These are phyloP conservation scores for Gouania willdenowi DNA, from an alignment of 2,797 vertebrate species.

Conservation along the genomic window DNA sequence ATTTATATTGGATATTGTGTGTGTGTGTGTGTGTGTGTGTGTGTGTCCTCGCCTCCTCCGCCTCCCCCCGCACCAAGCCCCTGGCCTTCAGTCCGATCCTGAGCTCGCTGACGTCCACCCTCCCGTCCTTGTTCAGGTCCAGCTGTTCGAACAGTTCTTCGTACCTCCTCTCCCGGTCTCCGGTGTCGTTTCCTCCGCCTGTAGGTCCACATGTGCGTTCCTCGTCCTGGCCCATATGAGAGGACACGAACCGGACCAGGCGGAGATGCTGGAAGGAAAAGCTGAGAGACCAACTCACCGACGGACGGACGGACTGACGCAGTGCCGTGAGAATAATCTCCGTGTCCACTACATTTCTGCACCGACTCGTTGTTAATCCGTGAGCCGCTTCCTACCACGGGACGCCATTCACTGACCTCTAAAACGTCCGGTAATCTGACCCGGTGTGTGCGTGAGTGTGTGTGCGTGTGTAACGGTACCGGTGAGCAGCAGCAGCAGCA, in stretches of 20 bases:
- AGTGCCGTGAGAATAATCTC: too few relatives aligned
- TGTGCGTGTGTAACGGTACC: too few relatives aligned
- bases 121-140: slow-evolving; percentile 83
- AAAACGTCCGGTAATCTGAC: too few relatives aligned
- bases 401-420: too few relatives aligned
- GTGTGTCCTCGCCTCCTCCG: slow-evolving; percentile 74
- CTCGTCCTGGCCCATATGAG: slow-evolving; percentile 61
- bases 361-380: too few relatives aligned
- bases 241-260: background rate
- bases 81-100: slow-evolving; percentile 73
- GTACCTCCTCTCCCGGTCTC: slow-evolving; percentile 69
- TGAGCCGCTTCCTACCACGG: too few relatives aligned
- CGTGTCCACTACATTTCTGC: too few relatives aligned
- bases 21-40: background rate
- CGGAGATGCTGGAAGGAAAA: too few relatives aligned
- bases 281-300: background rate
- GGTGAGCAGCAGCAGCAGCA: too few relatives aligned
- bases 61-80: slow-evolving; percentile 62
- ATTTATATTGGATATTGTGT: too few relatives aligned
- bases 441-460: too few relatives aligned
- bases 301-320: too few relatives aligned
- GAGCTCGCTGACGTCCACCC: slow-evolving; percentile 80
- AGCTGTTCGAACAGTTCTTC: slow-evolving; percentile 79
- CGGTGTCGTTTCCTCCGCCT: slow-evolving; percentile 24
- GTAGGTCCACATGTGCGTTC: slow-evolving; percentile 28